Conservation (phyloP, 2,888 invertebrate species). For the Athalia circularis region DNA sequence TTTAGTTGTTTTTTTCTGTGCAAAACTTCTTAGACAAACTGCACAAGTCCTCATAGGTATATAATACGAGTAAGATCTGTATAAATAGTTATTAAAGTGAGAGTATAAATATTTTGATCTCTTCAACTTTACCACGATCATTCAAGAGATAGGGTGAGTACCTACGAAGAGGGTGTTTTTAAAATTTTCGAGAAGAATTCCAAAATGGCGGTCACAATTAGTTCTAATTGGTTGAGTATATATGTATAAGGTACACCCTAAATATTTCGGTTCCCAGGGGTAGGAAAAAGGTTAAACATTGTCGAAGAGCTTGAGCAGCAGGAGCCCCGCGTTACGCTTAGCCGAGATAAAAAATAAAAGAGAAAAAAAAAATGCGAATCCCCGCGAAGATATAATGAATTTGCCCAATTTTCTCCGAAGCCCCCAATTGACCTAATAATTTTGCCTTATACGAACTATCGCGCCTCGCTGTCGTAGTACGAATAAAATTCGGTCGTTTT, state of each 20-base stretch:
- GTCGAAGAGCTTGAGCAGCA: background rate
- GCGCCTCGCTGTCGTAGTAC: background rate
- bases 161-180: background rate
- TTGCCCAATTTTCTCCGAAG: constrained; percentile 26
- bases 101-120: no score
- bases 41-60: no score
- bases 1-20: no score
- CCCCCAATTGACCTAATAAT: constrained; percentile 5
- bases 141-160: background rate
- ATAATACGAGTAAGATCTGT: no score
- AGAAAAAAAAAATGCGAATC: background rate
- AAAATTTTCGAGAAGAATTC: background rate
- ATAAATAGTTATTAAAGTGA: no score
- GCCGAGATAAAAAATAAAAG: constrained; percentile 3
- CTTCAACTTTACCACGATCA: background rate
- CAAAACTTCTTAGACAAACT: no score
- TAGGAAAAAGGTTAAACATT: no score
- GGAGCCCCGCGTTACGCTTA: background rate
- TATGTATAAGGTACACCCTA: background rate
- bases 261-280: background rate
- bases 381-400: constrained; percentile 21
- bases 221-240: background rate
- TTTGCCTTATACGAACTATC: constrained; percentile 1
- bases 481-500: constrained; percentile 10
- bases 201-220: background rate